phyloP scores from a whole-genome alignment of 2,888 invertebrate genomes.

The Herminia tarsipennalis region DNA sequence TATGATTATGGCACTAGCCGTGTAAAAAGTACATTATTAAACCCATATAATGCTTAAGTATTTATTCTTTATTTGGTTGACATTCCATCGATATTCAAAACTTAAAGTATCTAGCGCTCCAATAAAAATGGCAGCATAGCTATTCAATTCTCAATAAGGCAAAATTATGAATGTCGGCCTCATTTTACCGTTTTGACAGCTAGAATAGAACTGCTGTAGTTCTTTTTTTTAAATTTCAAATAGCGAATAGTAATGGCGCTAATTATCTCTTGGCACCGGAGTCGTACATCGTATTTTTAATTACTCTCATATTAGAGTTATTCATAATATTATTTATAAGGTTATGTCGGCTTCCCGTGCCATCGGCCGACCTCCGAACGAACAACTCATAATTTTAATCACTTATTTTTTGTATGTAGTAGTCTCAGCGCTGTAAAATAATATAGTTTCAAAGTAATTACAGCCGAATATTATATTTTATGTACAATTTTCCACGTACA shows the following conservation, averaged over 20 bases:
- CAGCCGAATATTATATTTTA: conserved; percentile 31
- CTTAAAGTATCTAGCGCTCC: background rate
- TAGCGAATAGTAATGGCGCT: conserved; percentile 44
- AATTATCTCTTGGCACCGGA: conserved; percentile 50
- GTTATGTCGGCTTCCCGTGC: conserved; percentile 58
- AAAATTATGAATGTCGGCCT: conserved; percentile 7
- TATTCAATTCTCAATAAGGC: conserved; percentile 25
- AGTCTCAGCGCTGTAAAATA: conserved; percentile 31
- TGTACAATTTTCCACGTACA: conserved; percentile 31
- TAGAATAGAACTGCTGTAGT: conserved; percentile 20
- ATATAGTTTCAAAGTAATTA: conserved; percentile 38
- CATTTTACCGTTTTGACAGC: conserved; percentile 36
- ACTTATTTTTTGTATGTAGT: conserved; percentile 35
- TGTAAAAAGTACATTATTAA: too few relatives aligned
- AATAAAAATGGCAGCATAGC: conserved; percentile 8
- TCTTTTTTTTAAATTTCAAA: conserved; percentile 19
- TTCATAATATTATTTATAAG: conserved; percentile 54
- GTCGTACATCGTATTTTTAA: conserved; percentile 59
- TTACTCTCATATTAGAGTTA: conserved; percentile 48
- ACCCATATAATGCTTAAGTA: too few relatives aligned
- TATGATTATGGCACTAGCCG: too few relatives aligned
- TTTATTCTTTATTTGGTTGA: too few relatives aligned
- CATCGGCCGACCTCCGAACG: conserved; percentile 59
- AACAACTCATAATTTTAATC: conserved; percentile 51
- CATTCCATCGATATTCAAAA: too few relatives aligned